Evolutionary conservation across 2,797 vertebrate species (phyloP).

Genomic region (Anguilla marmorata): DNA sequence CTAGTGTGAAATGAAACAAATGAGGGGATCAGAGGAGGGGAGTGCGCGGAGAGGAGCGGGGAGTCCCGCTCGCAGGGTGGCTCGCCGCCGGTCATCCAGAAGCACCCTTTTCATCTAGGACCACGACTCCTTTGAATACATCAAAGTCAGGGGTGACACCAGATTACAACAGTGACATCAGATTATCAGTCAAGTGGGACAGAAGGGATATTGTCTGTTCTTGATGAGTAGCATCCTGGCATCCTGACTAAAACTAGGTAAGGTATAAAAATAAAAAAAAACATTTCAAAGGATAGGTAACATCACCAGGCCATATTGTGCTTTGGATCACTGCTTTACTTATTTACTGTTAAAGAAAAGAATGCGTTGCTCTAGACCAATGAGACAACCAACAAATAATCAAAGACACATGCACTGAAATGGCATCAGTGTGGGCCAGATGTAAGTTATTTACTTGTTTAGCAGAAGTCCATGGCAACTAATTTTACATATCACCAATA

Average conservation of each 20-base stretch:
- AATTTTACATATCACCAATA: neutral
- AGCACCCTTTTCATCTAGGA: neutral
- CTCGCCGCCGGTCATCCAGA: neutral
- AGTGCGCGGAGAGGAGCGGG: neutral
- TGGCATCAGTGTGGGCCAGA: neutral
- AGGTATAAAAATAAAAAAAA: neutral
- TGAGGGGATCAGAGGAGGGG: constrained; percentile 45
- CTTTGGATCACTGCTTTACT: neutral
- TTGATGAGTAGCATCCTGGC: neutral
- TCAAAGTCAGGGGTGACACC: constrained; percentile 35
- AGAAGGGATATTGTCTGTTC: constrained; percentile 20
- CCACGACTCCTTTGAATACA: constrained; percentile 18
- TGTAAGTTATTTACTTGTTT: neutral
- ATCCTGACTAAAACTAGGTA: neutral
- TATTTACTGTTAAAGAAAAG: neutral
- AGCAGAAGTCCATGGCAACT: neutral
- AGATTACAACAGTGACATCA: constrained; percentile 18
- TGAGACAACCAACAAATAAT: neutral
- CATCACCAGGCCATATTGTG: neutral
- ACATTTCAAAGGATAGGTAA: neutral
- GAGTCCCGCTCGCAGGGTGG: neutral
- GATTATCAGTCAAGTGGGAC: constrained; percentile 26
- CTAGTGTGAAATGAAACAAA: constrained; percentile 51
- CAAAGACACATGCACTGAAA: neutral
- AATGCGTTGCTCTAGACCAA: neutral